Percentiles rank a stretch among this genome's conserved stretches.
phyloP scores from a whole-genome alignment of 2,888 invertebrate species.

The Leptinotarsa juncta region DNA sequence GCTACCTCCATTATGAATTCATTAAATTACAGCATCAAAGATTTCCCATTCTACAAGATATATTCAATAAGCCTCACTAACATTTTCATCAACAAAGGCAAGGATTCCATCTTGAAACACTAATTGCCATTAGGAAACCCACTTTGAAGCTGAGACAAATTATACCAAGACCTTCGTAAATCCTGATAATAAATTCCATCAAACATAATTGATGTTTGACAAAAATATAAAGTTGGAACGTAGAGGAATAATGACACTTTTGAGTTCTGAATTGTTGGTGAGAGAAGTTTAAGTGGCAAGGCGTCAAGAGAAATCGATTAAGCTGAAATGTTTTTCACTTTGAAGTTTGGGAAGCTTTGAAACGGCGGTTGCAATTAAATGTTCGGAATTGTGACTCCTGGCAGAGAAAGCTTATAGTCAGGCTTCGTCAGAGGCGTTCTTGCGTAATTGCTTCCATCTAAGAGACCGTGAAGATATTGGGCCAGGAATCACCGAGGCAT shows the following conservation, averaged over 20 bases:
- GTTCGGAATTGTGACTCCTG: constrained; percentile 48
- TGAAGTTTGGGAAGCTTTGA: constrained; percentile 61
- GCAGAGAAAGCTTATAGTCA: constrained; percentile 35
- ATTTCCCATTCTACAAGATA: too few relatives aligned
- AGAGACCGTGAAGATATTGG: neutral
- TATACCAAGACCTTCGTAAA: constrained; percentile 5
- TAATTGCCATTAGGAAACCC: constrained; percentile 2
- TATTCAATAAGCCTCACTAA: too few relatives aligned
- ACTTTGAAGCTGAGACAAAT: constrained; percentile 5
- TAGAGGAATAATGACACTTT: constrained; percentile 49
- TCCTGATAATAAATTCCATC: constrained; percentile 32
- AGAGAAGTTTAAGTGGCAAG: constrained; percentile 57
- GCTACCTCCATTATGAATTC: too few relatives aligned
- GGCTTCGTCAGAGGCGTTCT: constrained; percentile 18
- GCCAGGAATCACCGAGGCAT: too few relatives aligned
- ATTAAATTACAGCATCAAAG: too few relatives aligned
- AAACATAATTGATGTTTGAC: constrained; percentile 38
- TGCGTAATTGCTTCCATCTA: neutral
- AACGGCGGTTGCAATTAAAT: constrained; percentile 60
- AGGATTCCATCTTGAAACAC: neutral
- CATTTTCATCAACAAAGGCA: neutral
- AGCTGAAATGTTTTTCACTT: constrained; percentile 62
- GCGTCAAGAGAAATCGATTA: constrained; percentile 61
- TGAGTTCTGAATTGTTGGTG: constrained; percentile 48
- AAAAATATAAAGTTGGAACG: constrained; percentile 39